Evolutionary conservation across 2,888 invertebrate genomes (phyloP).

Genomic region (Leptopilina drosophilae): DNA sequence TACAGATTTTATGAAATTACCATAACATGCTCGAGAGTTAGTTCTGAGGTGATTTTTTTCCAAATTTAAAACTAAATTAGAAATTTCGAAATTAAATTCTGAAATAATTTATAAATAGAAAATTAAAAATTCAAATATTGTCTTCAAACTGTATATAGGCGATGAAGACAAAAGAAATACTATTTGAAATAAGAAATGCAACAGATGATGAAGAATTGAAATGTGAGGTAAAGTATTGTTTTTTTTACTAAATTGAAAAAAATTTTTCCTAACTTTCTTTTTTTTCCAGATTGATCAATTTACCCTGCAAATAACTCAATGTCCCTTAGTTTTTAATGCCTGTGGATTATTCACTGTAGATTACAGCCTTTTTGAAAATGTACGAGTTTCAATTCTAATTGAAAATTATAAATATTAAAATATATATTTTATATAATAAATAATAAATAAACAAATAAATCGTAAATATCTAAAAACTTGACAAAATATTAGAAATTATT

Average conservation of each 20-base stretch:
- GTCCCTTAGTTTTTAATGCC: constrained; percentile 5
- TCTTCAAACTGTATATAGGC: neutral
- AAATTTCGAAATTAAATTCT: too few relatives aligned
- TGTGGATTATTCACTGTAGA: constrained; percentile 4
- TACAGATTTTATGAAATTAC: constrained; percentile 11
- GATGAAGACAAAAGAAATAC: neutral
- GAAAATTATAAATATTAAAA: too few relatives aligned
- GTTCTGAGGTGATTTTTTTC: neutral
- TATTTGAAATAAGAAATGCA: neutral
- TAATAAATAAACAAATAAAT: too few relatives aligned
- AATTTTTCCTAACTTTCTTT: neutral
- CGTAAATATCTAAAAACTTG: too few relatives aligned
- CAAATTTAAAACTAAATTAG: neutral
- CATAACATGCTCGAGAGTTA: neutral
- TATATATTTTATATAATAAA: too few relatives aligned
- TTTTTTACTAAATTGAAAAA: neutral
- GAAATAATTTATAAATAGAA: neutral
- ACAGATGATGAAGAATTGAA: neutral
- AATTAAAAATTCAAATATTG: neutral
- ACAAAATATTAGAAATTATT: neutral
- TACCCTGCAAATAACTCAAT: neutral
- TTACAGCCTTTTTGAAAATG: constrained; percentile 14
- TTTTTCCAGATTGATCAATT: constrained; percentile 4
- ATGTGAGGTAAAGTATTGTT: neutral
- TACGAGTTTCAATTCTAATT: neutral